Conservation (phyloP, 2,113 vertebrate species). For the Pomatorhinus ruficollis region DNA sequence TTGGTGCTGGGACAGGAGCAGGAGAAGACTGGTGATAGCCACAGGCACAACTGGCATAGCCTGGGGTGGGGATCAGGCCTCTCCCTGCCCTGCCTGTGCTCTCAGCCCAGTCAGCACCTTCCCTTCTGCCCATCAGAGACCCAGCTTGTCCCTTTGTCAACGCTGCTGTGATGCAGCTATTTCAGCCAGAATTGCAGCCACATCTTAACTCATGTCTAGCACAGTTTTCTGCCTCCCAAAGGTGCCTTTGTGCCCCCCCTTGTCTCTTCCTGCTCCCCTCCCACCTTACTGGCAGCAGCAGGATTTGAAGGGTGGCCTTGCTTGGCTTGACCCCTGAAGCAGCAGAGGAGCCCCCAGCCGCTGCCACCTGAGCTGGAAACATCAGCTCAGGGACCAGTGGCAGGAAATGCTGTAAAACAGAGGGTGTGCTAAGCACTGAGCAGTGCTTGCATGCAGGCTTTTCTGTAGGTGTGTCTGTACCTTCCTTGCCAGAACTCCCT, state of each 20-base stretch:
- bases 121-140: not conserved
- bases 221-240: not conserved
- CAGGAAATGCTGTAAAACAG: not conserved
- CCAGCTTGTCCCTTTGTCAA: not conserved
- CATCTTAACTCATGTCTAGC: not conserved
- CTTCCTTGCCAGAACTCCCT: not conserved
- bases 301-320: not conserved
- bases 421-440: fast-evolving
- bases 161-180: not conserved
- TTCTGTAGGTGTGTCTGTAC: not conserved
- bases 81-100: not conserved
- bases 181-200: not conserved
- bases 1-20: not conserved
- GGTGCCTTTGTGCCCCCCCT: not conserved
- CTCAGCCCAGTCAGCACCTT: not conserved
- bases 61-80: not conserved
- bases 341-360: not conserved
- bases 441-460: not conserved
- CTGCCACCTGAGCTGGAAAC: not conserved
- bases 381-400: not conserved
- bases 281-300: not conserved
- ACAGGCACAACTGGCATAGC: not conserved
- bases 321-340: not conserved
- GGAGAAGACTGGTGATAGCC: not conserved
- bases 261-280: not conserved